Percentiles rank a stretch among this genome's conserved stretches.
These are phyloP conservation scores for Coenonympha arcania DNA, from an alignment of 2,888 invertebrate genomes.

Conservation along the genomic window DNA sequence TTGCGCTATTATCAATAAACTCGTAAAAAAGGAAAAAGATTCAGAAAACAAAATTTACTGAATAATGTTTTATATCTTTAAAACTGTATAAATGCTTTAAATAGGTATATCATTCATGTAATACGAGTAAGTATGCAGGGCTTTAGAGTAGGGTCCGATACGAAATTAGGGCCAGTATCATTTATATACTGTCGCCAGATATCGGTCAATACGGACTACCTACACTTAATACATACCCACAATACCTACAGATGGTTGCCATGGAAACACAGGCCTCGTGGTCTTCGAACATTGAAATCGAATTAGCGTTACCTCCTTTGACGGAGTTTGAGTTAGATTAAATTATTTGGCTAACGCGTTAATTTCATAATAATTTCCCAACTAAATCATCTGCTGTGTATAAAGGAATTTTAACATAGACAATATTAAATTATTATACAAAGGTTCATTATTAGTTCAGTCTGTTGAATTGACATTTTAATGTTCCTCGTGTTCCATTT, in stretches of 20 bases:
- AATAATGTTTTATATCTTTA: too few species aligned
- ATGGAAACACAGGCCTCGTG: slow-evolving; percentile 15
- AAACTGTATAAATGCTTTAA: too few species aligned
- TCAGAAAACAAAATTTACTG: too few species aligned
- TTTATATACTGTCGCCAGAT: neutral
- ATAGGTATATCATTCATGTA: too few species aligned
- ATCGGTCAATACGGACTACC: neutral
- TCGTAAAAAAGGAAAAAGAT: too few species aligned
- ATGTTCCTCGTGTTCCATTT: too few species aligned
- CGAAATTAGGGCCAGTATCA: too few species aligned
- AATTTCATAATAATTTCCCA: slow-evolving; percentile 14
- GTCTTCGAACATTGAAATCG: slow-evolving; percentile 20
- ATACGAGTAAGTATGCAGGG: too few species aligned
- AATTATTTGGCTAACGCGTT: slow-evolving; percentile 16
- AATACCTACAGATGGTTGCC: slow-evolving; percentile 1
- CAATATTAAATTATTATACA: neutral
- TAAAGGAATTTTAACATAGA: neutral
- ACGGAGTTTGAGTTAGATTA: slow-evolving; percentile 13
- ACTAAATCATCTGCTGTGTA: neutral
- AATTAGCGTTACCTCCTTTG: slow-evolving; percentile 18
- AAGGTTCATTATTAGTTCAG: too few species aligned
- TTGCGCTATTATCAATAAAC: too few species aligned
- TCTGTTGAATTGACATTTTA: too few species aligned
- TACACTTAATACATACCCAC: neutral
- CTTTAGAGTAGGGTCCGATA: too few species aligned